Evolutionary conservation across 2,113 vertebrate species (phyloP), one percentile per base, ranked within the genome.

Genomic region (Oreotrochilus melanogaster): DNA sequence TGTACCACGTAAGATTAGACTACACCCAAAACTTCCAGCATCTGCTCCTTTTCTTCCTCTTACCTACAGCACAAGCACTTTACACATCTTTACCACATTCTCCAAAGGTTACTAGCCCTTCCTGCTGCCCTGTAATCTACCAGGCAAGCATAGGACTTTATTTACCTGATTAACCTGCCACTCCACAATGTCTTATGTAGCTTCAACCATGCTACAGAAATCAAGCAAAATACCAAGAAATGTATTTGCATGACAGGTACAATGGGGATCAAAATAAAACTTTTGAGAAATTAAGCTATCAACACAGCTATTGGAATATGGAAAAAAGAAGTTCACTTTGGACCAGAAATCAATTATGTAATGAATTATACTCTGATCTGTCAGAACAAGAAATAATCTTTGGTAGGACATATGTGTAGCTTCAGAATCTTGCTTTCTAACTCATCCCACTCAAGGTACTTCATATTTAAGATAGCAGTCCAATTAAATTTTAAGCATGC

Each of bases 101-200:
- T 78, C 57, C 39, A 71, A 51, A 27, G 70, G 35, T 78, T 92
- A 92, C 71, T 73, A 86, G 64, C 76, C 42, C 80, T 35, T 61
- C 51, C 78, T 81, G 78, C 73, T 91, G 54, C 50, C 51, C 80
- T 87, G 48, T 78, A 74, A 91, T 78, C 81, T 85, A 78, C 70
- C 57, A 89, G 60, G 43, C 57, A 70, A 96, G 56, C 21, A 4
- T 48, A 82, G 71, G 33, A 81, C 37, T 92, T 94, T 61, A 90
- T 76, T 54, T 74, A 90, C 60, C 76, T 86, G 67, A 51, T 86
- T 90, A 94, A 88, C 60, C 60, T 91, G 91, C 35, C 65, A 72
- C 48, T 66, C 76, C 43, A 57, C 91, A 90, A 67, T 2, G 6
- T 51, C 79, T 90, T 84, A 65, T 66, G 69, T 47, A 86, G 69